phyloP scores from a whole-genome alignment of 2,113 vertebrate genomes.

The Argyrosomus japonicus region DNA sequence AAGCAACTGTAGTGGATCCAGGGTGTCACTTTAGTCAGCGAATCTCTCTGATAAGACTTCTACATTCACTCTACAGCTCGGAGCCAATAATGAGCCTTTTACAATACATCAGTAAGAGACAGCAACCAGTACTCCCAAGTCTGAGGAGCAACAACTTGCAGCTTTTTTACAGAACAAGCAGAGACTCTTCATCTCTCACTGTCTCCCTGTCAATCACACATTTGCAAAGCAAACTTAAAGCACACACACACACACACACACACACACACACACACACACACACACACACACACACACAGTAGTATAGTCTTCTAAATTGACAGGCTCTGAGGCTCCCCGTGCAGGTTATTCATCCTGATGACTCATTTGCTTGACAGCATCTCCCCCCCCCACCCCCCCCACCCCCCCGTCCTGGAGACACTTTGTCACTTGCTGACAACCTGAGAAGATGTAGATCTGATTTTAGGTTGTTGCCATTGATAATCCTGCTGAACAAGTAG shows the following conservation, averaged over 20 bases:
- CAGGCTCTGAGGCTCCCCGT: slow-evolving; percentile 8
- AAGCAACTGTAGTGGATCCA: background rate
- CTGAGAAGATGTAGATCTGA: slow-evolving; percentile 16
- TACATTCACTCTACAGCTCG: slow-evolving; percentile 9
- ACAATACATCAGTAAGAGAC: slow-evolving; percentile 24
- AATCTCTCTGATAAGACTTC: slow-evolving; percentile 14
- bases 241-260: background rate
- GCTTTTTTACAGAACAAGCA: slow-evolving; percentile 33
- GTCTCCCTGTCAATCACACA: slow-evolving; percentile 26
- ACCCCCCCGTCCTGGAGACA: background rate
- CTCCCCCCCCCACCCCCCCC: background rate
- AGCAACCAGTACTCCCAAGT: slow-evolving; percentile 9
- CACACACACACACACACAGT: background rate
- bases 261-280: no score
- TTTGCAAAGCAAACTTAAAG: slow-evolving; percentile 29
- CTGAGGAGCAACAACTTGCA: slow-evolving; percentile 5
- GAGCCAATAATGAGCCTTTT: slow-evolving; percentile 40
- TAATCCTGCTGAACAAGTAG: slow-evolving; percentile 13
- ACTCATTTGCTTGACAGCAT: slow-evolving; percentile 54
- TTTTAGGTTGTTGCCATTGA: slow-evolving; percentile 25
- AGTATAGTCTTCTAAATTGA: background rate
- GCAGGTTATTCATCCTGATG: slow-evolving; percentile 51
- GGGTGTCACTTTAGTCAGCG: background rate
- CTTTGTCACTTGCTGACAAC: slow-evolving; percentile 48
- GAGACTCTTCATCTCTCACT: slow-evolving; percentile 13